A percentile compares a stretch with the other conserved stretches of the same genome.
These are phyloP conservation scores for Lamprotornis superbus DNA, from an alignment of 2,113 vertebrate genomes.

Conservation along the genomic window DNA sequence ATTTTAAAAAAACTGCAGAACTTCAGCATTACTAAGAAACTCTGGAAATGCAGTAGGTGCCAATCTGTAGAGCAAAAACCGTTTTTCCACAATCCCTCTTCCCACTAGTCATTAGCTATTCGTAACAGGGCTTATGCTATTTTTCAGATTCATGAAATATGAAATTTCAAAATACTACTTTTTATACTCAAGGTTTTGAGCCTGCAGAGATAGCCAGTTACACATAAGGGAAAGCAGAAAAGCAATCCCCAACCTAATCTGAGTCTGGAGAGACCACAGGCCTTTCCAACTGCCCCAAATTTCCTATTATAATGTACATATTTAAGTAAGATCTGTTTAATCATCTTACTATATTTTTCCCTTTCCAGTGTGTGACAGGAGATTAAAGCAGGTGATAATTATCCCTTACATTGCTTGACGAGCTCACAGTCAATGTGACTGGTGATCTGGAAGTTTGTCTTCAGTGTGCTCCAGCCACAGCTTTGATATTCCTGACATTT, in stretches of 20 bases:
- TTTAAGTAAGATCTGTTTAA: not conserved
- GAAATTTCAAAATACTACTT: not conserved
- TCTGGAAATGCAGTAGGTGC: not conserved
- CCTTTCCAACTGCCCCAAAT: not conserved
- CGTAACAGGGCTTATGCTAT: not conserved
- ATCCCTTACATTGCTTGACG: not conserved
- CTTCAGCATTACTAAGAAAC: not conserved
- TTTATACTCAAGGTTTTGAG: not conserved
- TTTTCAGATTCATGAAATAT: not conserved
- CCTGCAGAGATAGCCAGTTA: not conserved
- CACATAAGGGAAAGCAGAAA: not conserved
- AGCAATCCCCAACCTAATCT: not conserved
- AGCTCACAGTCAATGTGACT: not conserved
- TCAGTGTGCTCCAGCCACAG: not conserved
- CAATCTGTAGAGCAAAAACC: not conserved
- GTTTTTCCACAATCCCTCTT: not conserved
- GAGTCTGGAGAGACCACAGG: not conserved
- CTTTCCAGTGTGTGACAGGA: not conserved
- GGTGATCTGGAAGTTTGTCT: not conserved
- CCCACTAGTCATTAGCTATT: not conserved
- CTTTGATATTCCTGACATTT: not conserved
- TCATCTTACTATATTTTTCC: not conserved
- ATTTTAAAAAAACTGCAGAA: not conserved
- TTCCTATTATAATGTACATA: not conserved
- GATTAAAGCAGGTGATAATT: not conserved